These are phyloP conservation scores for Agrochola lychnidis DNA, from an alignment of 2,888 invertebrate species.

Conservation along the genomic window DNA sequence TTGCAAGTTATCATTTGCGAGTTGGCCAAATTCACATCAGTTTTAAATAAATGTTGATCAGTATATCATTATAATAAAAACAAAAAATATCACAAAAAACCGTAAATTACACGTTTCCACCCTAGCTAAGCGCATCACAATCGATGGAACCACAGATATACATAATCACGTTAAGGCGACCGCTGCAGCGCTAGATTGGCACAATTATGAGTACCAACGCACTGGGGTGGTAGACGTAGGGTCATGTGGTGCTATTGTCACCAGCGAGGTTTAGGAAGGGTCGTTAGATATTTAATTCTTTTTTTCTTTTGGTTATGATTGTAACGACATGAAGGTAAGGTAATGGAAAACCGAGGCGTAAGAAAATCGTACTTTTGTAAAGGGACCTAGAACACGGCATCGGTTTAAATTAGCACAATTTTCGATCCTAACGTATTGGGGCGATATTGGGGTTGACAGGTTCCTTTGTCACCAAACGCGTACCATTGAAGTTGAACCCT, in stretches of 20 bases:
- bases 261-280: conserved; percentile 1
- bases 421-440: conserved; percentile 55
- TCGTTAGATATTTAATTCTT: conserved; percentile 32
- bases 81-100: conserved; percentile 14
- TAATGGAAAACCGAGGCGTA: too few relatives aligned
- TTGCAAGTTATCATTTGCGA: too few relatives aligned
- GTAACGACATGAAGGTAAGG: background rate
- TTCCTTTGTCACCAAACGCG: conserved; percentile 27
- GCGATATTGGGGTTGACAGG: conserved; percentile 25
- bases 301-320: conserved; percentile 17
- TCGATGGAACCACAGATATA: conserved; percentile 57
- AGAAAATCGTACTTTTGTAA: background rate
- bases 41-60: background rate
- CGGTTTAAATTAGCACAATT: conserved; percentile 79
- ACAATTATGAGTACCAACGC: conserved; percentile 74
- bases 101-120: conserved; percentile 27
- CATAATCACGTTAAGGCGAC: conserved; percentile 69
- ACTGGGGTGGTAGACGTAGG: conserved; percentile 25
- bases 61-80: conserved; percentile 7
- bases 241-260: conserved; percentile 45
- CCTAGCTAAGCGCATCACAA: conserved; percentile 41
- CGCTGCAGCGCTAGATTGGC: conserved; percentile 81
- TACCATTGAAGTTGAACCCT: conserved; percentile 16
- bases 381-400: background rate
- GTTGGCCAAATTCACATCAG: background rate